Conservation (phyloP, 2,797 vertebrate genomes). For the Petrocephalus sullivani region DNA sequence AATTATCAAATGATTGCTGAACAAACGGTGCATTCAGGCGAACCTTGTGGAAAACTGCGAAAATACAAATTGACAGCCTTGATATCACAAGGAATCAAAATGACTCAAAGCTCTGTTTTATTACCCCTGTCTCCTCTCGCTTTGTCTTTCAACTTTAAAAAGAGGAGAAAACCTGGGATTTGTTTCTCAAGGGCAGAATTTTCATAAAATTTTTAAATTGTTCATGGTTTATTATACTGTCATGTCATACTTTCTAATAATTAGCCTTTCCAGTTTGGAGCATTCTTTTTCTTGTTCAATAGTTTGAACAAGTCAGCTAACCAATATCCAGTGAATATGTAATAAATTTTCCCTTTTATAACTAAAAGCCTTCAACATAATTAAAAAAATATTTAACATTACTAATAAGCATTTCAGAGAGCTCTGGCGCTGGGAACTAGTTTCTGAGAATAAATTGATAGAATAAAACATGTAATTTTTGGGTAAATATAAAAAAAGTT, state of each 20-base stretch:
- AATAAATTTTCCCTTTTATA: neutral
- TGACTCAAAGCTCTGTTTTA: neutral
- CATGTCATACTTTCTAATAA: neutral
- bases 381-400: neutral
- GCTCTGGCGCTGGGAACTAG: neutral
- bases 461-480: neutral
- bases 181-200: neutral
- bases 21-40: neutral
- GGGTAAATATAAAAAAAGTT: neutral
- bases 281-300: neutral
- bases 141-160: neutral
- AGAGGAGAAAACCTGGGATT: neutral
- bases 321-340: neutral
- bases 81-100: neutral
- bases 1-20: conserved; percentile 5
- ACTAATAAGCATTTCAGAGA: conserved; percentile 3
- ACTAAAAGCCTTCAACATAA: neutral
- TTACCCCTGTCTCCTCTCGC: neutral
- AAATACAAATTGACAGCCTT: neutral
- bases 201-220: neutral
- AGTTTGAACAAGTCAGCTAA: neutral
- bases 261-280: neutral
- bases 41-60: neutral
- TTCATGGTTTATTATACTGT: neutral
- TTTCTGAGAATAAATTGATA: neutral